Conservation (phyloP, 2,888 invertebrate genomes). For the Vandiemenella viatica region DNA sequence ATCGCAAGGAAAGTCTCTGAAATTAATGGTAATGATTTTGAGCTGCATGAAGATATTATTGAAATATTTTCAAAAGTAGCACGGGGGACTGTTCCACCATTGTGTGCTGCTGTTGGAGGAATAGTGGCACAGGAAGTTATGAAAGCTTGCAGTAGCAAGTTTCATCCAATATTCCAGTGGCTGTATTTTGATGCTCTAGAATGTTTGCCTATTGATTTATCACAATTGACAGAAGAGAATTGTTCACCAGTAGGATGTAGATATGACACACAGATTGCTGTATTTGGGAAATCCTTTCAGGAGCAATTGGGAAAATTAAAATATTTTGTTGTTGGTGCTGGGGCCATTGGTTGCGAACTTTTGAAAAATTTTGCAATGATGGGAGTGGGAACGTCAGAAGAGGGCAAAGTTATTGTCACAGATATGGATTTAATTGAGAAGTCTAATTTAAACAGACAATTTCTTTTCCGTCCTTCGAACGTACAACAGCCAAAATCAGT, state of each 20-base stretch:
- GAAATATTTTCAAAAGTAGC: slow-evolving; percentile 64
- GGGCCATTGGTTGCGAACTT: slow-evolving; percentile 91
- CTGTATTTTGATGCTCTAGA: slow-evolving; percentile 92
- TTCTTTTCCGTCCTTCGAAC: slow-evolving; percentile 87
- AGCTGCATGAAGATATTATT: slow-evolving; percentile 49
- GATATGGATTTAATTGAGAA: slow-evolving; percentile 99
- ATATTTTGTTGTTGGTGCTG: slow-evolving; percentile 74
- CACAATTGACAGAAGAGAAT: slow-evolving; percentile 50
- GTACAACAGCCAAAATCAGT: slow-evolving; percentile 85
- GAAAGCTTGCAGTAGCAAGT: slow-evolving; percentile 95
- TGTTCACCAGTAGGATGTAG: slow-evolving; percentile 55
- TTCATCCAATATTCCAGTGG: slow-evolving; percentile 85
- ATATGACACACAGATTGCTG: slow-evolving; percentile 82
- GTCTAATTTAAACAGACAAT: slow-evolving; percentile 95
- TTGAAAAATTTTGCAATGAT: slow-evolving; percentile 98
- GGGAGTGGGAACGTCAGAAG: slow-evolving; percentile 57
- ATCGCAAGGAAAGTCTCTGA: slow-evolving; percentile 41
- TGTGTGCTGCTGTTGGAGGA: slow-evolving; percentile 90
- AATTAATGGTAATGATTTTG: slow-evolving; percentile 44
- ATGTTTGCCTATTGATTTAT: slow-evolving; percentile 61
- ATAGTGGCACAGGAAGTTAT: slow-evolving; percentile 97
- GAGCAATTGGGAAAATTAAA: slow-evolving; percentile 60
- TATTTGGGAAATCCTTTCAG: slow-evolving; percentile 86
- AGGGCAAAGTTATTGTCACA: slow-evolving; percentile 73
- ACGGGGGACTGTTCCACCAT: slow-evolving; percentile 68